Evolutionary conservation across 2,888 invertebrate species (phyloP).

Genomic region (Eupithecia dodoneata): DNA sequence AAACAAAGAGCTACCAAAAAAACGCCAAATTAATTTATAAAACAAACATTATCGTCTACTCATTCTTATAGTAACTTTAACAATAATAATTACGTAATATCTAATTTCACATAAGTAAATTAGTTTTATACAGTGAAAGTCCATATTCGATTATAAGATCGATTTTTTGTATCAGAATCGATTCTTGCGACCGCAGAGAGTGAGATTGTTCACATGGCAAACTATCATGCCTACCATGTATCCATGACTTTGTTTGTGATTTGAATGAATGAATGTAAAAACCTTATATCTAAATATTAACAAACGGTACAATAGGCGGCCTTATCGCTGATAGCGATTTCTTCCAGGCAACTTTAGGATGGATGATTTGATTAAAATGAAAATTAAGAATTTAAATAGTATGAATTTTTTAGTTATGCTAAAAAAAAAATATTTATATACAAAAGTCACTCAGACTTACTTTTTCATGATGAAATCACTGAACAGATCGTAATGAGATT

Average conservation of each 20-base stretch:
- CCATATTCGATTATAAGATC: conserved; percentile 57
- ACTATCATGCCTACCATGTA: too few relatives aligned
- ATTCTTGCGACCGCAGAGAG: conserved; percentile 48
- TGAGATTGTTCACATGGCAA: conserved; percentile 22
- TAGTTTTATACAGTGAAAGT: conserved; percentile 58
- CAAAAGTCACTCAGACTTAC: too few relatives aligned
- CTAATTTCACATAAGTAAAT: conserved; percentile 55
- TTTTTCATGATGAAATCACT: too few relatives aligned
- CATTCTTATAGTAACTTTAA: conserved; percentile 51
- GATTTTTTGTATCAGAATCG: conserved; percentile 61
- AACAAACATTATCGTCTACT: conserved; percentile 36
- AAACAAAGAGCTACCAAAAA: conserved; percentile 35
- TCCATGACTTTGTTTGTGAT: background rate
- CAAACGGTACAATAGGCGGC: too few relatives aligned
- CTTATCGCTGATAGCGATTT: too few relatives aligned
- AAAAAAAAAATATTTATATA: too few relatives aligned
- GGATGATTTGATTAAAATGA: too few relatives aligned
- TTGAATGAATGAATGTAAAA: too few relatives aligned
- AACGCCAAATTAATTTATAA: conserved; percentile 41
- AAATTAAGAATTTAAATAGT: too few relatives aligned
- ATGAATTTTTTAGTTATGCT: too few relatives aligned
- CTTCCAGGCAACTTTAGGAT: too few relatives aligned
- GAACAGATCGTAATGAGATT: background rate
- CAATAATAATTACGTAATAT: conserved; percentile 49
- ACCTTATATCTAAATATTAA: too few relatives aligned